Base-by-base conservation (phyloP, 2,797 vertebrate genomes). In the Gouania willdenowi region DNA sequence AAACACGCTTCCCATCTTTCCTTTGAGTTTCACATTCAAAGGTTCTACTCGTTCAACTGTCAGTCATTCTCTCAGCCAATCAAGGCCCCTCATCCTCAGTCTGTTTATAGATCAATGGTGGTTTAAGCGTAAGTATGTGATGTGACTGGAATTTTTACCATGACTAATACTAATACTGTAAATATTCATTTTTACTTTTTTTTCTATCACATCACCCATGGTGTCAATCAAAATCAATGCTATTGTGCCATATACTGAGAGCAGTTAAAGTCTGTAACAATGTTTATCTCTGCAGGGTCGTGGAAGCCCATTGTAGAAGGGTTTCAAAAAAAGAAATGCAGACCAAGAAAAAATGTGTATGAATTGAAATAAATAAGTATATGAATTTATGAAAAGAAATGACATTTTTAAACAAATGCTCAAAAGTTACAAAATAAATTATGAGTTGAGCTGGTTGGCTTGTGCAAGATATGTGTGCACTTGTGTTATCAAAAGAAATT, bases 21-120 rank as follows among this genome's bases (percentile, higher is more conserved):
- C 82, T 86, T 86, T 86, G 84, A 85, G 82, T 86, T 85, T 79
- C 78, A 79, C 82, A 85, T 85, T 86, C 84, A 86, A 86, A 86
- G 84, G 78, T 85, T 84, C 79, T 75, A 75, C 79, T 85, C 82
- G 81, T 82, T 83, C 84, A 85, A 59, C 82, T 86, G 84, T 83
- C 84, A 86, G 34, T 86, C 84, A 86, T 75, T 47, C 71, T 53
- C 75, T 74, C 84, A 86, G 79, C 84, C 84, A 86, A 86, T 86
- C 84, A 85, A 79, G 78, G 49, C 39, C 41, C 59, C 58, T 77
- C 79, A 64, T 85, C 77, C 76, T 58, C 70, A 84, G 81, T 85
- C 82, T 86, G 84, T 86, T 86, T 86, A 86, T 86, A 86, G 84
- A 86, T 86, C 84, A 86, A 86, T 81, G 76, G 39, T 63, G 71